These are phyloP conservation scores for Barypeithes pellucidus DNA, from an alignment of 2,888 invertebrate species.

Conservation along the genomic window DNA sequence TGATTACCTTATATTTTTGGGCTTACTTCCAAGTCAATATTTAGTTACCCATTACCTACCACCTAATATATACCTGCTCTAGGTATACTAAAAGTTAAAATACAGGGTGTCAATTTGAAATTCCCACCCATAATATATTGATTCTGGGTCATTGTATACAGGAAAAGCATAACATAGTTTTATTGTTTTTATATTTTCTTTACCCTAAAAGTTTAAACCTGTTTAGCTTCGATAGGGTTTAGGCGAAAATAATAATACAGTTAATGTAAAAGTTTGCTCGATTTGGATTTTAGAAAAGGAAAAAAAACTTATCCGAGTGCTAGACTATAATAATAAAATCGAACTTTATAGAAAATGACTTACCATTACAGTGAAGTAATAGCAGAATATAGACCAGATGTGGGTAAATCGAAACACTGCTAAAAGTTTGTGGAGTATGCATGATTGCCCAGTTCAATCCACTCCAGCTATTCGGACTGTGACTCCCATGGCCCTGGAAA, in stretches of 20 bases:
- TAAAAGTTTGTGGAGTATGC: slow-evolving; percentile 64
- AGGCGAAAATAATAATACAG: slow-evolving; percentile 34
- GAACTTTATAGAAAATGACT: slow-evolving; percentile 56
- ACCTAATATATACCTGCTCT: too few relatives aligned
- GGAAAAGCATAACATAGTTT: background rate
- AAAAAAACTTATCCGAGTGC: slow-evolving; percentile 31
- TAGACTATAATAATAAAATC: slow-evolving; percentile 50
- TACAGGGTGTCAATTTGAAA: too few relatives aligned
- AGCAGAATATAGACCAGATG: slow-evolving; percentile 64
- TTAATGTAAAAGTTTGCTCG: slow-evolving; percentile 48
- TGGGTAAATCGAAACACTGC: slow-evolving; percentile 62
- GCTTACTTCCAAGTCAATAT: too few relatives aligned
- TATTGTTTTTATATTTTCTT: background rate
- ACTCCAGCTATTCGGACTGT: slow-evolving; percentile 67
- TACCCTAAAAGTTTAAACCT: slow-evolving; percentile 6
- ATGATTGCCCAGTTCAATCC: slow-evolving; percentile 69
- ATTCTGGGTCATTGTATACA: background rate
- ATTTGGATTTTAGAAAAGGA: slow-evolving; percentile 32
- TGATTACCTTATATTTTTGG: too few relatives aligned
- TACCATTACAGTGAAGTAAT: slow-evolving; percentile 64
- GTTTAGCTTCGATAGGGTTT: slow-evolving; percentile 9
- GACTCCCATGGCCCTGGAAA: slow-evolving; percentile 69
- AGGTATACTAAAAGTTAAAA: too few relatives aligned
- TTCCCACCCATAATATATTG: too few relatives aligned
- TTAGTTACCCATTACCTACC: too few relatives aligned